Percentiles rank a stretch among this genome's conserved stretches.
Evolutionary conservation across 1,140 invertebrate species (phyloP).

Genomic region (Onthophagus taurus): DNA sequence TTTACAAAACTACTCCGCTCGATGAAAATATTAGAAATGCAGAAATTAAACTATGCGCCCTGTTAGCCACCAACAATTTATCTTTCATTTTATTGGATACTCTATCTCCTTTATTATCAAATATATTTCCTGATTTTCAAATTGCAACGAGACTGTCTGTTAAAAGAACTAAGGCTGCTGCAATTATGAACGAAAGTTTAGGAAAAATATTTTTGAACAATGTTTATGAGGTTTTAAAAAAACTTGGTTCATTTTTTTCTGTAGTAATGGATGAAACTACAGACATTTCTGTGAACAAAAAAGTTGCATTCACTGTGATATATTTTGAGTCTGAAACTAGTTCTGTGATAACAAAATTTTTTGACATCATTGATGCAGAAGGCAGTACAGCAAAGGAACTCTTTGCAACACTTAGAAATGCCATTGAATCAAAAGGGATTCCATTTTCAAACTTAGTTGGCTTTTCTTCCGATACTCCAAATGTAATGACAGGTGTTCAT

Average conservation of each 20-base stretch:
- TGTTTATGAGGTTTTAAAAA: conserved; percentile 1
- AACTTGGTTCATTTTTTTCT: conserved; percentile 12
- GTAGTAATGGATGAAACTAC: conserved; percentile 19
- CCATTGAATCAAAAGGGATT: conserved; percentile 20
- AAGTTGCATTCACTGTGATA: conserved; percentile 16
- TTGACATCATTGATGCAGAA: conserved; percentile 21
- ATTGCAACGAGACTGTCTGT: conserved; percentile 11
- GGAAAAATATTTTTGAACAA: conserved; percentile 12
- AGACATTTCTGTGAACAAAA: conserved; percentile 10
- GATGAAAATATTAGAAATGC: conserved; percentile 8
- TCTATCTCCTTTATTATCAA: conserved; percentile 6
- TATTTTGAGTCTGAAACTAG: conserved; percentile 15
- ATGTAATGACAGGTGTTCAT: conserved; percentile 32
- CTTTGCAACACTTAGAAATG: conserved; percentile 16
- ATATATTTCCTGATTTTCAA: conserved; percentile 14
- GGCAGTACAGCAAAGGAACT: conserved; percentile 17
- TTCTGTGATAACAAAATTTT: conserved; percentile 12
- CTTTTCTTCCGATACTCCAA: conserved; percentile 33
- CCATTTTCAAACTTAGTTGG: conserved; percentile 29
- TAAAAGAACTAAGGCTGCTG: conserved; percentile 13
- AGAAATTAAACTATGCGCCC: conserved; percentile 16
- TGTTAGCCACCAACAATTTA: conserved; percentile 15
- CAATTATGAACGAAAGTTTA: conserved; percentile 8
- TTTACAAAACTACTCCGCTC: background rate
- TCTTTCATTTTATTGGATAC: conserved; percentile 16